Base-by-base conservation (phyloP, 2,113 vertebrate genomes). In the Baryphthengus martii region DNA sequence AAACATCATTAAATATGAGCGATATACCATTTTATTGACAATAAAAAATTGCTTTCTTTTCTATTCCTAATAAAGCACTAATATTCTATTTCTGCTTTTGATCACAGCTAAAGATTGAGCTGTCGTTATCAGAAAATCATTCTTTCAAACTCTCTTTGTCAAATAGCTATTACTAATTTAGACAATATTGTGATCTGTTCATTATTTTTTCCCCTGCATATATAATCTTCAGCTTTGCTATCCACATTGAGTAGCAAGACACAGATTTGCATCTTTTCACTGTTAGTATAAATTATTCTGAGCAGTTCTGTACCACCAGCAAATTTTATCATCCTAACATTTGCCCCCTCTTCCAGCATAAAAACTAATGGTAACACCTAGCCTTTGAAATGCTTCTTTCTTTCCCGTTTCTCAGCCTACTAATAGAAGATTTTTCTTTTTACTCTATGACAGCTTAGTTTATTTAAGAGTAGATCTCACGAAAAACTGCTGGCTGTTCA, bases 231-330 rank as follows among this genome's bases (percentile, higher is more conserved):
- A 78, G 24, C 13, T 19, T 74, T 78, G 44, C 24, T 59, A 49
- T 28, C 42, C 11, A 37, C 20, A 31, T 26, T 92, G 42, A 82
- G 33, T 28, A 77, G 33, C 18, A 72, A n/a, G 8, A 68, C 47
- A 59, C 12, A 37, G n/a, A 21, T 66, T 28, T 80, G 39, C 25
- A 28, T 29, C 31, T 67, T 76, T 66, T 66, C 39, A 35, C 8
- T 42, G 3, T 23, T n/a, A 47, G 3, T 15, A 26, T n/a, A 78
- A 58, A 31, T 0, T 2, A 25, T n/a, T 47, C 24, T 47, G 17
- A 77, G 15, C 13, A 39, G 42, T 58, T 86, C 73, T 47, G 21
- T 39, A 45, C 15, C 17, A 56, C 18, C 40, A 50, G 42, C 9
- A 85, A 70, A 39, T 85, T 70, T 70, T 50, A 10, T 67, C 49